These are phyloP conservation scores for Agrotis ipsilon DNA, from an alignment of 2,888 invertebrate genomes.

Conservation along the genomic window DNA sequence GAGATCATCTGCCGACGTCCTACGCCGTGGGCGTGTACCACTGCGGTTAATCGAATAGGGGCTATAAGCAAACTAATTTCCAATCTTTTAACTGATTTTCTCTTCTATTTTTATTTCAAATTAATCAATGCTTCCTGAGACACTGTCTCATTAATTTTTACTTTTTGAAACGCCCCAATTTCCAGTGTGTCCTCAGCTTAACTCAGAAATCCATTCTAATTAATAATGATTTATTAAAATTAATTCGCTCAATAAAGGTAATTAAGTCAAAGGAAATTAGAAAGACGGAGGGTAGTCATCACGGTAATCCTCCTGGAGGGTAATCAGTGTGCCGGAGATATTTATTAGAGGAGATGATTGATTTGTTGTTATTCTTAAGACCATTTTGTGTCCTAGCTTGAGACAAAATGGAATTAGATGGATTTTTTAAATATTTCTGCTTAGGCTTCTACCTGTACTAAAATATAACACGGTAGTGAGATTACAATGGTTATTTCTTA, in stretches of 20 bases:
- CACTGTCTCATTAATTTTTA: too few relatives aligned
- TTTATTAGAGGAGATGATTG: slow-evolving; percentile 23
- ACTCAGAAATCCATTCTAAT: slow-evolving; percentile 64
- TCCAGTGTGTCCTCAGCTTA: slow-evolving; percentile 50
- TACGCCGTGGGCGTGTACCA: too few relatives aligned
- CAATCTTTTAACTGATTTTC: too few relatives aligned
- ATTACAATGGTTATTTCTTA: too few relatives aligned
- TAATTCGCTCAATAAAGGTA: slow-evolving; percentile 70
- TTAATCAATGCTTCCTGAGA: too few relatives aligned
- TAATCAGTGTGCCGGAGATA: slow-evolving; percentile 15
- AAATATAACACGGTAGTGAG: too few relatives aligned
- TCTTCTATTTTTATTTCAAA: too few relatives aligned
- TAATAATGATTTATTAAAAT: slow-evolving; percentile 76
- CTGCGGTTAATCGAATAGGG: too few relatives aligned
- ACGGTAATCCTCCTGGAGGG: slow-evolving; percentile 33
- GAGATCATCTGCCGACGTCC: too few relatives aligned
- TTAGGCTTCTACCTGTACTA: too few relatives aligned
- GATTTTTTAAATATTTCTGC: too few relatives aligned
- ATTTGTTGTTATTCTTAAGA: slow-evolving; percentile 13
- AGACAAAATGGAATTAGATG: neutral
- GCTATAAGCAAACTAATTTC: too few relatives aligned
- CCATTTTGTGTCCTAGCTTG: neutral
- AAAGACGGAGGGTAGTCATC: slow-evolving; percentile 35
- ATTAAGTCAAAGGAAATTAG: slow-evolving; percentile 60
- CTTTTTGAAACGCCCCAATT: neutral